Evolutionary conservation across 92 coral and sea anemone genomes (phyloP), one percentile per base, ranked within the genome.

Genomic region (Hydrozoanthus gracilis): DNA sequence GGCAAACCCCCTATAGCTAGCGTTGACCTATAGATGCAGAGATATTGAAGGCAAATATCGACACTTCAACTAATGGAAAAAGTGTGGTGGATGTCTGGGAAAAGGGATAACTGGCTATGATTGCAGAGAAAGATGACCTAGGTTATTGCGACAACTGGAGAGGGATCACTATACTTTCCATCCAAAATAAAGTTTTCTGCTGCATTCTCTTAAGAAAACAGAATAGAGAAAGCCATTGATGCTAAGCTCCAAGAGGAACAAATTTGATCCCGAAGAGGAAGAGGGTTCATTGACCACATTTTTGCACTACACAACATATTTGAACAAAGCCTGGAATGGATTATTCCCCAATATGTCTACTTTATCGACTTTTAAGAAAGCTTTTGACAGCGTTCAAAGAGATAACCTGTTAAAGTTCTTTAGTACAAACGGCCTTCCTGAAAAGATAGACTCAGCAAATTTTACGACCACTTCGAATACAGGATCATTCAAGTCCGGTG

Each of bases 11-110:
- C 62, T 9, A n/a, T n/a, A n/a, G n/a, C 80, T 6, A 56, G 80
- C 9, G 46, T 76, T 58, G 80, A 76, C 49, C 80, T 12, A 76
- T 76, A 11, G 14, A 76, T 44, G 80, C 80, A 18, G 60, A 76
- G 56, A 76, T 76, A n/a, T 27, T 76, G 58, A 76, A 76, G 61
- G 56, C 49, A 11, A 56, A 76, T 16, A 17, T 76, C 44, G 46
- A 58, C 61, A 44, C 80, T 17, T 44, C 80, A 76, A 4, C 58
- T 44, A 76, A 2, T 60, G 67, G 67, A 60, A 60, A 10, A 60
- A 60, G 0, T 8, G 13, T 60, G 67, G 12, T 17, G 67, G 67
- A 60, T 8, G 67, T 10, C 67, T 60, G n/a, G n/a, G 60, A 54
- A 54, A 54, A 54, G 12, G 60, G 0, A 54, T 12, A 7, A 54